Conservation (phyloP, 2,113 vertebrate genomes). For the Sinocyclocheilus anophthalmus region DNA sequence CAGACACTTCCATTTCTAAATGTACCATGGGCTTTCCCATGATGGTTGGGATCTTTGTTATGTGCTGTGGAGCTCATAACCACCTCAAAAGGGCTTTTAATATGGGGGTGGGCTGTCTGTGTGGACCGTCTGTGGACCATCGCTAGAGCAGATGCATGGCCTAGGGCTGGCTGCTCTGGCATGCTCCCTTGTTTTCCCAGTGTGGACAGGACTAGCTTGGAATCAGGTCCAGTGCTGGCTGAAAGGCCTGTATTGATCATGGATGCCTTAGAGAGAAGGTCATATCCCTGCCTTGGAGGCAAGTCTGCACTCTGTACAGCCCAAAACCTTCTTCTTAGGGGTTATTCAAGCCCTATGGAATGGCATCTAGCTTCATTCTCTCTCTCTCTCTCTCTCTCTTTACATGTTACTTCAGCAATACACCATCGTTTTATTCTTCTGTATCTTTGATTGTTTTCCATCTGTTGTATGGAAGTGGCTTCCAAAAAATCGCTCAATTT, state of each 20-base stretch:
- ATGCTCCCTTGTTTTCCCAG: constrained; percentile 44
- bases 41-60: constrained; percentile 21
- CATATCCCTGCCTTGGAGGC: constrained; percentile 51
- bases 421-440: constrained; percentile 27
- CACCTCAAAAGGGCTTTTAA: constrained; percentile 50
- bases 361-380: constrained; percentile 42
- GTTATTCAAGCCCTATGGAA: constrained; percentile 53
- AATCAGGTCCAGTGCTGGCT: constrained; percentile 45
- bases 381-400: not conserved
- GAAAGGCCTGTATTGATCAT: constrained; percentile 61
- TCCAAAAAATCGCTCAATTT: not conserved
- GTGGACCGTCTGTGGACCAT: constrained; percentile 16
- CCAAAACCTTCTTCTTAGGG: constrained; percentile 44
- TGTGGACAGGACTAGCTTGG: constrained; percentile 41
- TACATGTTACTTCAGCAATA: constrained; percentile 47
- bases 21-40: constrained; percentile 34
- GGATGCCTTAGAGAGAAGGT: constrained; percentile 52
- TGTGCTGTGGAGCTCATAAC: constrained; percentile 32
- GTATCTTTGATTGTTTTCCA: constrained; percentile 47
- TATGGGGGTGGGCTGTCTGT: constrained; percentile 40
- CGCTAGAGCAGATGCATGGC: constrained; percentile 54
- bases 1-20: not conserved
- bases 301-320: constrained; percentile 31
- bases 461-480: constrained; percentile 37
- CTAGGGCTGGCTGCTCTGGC: constrained; percentile 42